phyloP scores from a whole-genome alignment of 1,140 invertebrate species.

The Bombus huntii region DNA sequence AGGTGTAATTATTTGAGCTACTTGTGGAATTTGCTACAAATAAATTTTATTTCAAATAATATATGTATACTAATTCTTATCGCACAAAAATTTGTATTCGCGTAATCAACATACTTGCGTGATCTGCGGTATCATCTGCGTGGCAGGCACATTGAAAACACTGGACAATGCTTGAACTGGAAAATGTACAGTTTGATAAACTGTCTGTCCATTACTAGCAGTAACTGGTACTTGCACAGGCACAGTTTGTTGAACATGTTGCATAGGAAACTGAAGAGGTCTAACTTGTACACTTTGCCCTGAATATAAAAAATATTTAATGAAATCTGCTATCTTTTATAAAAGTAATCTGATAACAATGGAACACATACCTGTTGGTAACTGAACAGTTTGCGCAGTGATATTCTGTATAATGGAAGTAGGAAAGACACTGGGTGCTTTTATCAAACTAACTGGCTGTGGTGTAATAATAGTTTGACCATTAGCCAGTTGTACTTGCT shows the following conservation, averaged over 20 bases:
- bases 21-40: constrained; percentile 84
- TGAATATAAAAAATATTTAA: constrained; percentile 65
- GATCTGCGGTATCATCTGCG: constrained; percentile 90
- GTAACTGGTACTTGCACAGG: constrained; percentile 96
- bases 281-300: constrained; percentile 91
- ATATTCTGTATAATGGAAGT: constrained; percentile 81
- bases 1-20: constrained; percentile 93
- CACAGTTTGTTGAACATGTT: constrained; percentile 88
- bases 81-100: background rate
- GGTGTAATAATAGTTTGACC: constrained; percentile 81
- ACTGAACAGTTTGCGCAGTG: constrained; percentile 81
- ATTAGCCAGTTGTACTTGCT: constrained; percentile 85
- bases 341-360: background rate
- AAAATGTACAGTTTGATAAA: constrained; percentile 96
- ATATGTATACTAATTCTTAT: constrained; percentile 14
- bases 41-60: constrained; percentile 25
- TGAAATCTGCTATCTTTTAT: background rate
- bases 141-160: constrained; percentile 84
- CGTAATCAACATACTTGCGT: constrained; percentile 82
- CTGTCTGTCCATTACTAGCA: constrained; percentile 93
- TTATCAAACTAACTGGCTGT: constrained; percentile 83
- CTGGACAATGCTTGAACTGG: constrained; percentile 89
- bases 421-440: constrained; percentile 78
- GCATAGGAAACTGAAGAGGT: constrained; percentile 90
- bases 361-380: constrained; percentile 76